These are phyloP conservation scores for Megaleporinus macrocephalus DNA, from an alignment of 2,113 vertebrate genomes.

Conservation along the genomic window DNA sequence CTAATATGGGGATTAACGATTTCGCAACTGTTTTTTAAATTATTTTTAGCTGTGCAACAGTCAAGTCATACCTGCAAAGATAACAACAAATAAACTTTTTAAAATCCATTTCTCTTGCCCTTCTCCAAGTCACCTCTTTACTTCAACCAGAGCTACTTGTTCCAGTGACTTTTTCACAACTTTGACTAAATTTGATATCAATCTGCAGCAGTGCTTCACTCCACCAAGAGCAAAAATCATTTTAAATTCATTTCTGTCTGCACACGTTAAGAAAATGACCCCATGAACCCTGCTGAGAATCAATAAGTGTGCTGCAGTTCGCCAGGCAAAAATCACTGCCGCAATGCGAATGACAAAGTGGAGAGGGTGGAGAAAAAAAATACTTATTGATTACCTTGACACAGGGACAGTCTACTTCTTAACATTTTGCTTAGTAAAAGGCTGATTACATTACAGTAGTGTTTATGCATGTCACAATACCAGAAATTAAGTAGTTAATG, in stretches of 20 bases:
- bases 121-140: slow-evolving; percentile 4
- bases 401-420: slow-evolving; percentile 10
- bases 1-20: too few species aligned
- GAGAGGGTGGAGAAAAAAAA: not conserved
- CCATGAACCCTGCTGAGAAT: slow-evolving; percentile 33
- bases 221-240: slow-evolving; percentile 36
- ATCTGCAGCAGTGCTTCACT: not conserved
- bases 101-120: slow-evolving; percentile 18
- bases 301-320: slow-evolving; percentile 42
- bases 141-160: slow-evolving; percentile 4
- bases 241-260: slow-evolving; percentile 52
- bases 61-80: too few species aligned
- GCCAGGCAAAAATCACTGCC: slow-evolving; percentile 38
- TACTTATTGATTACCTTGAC: slow-evolving; percentile 31
- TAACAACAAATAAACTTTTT: not conserved
- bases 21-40: not conserved
- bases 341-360: slow-evolving; percentile 46
- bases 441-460: slow-evolving; percentile 1
- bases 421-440: slow-evolving; percentile 37
- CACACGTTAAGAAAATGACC: slow-evolving; percentile 41
- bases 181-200: slow-evolving; percentile 24
- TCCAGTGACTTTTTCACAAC: slow-evolving; percentile 26
- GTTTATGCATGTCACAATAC: too few species aligned
- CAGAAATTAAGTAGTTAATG: too few species aligned
- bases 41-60: too few species aligned